Base-by-base conservation (phyloP, 2,888 invertebrate species). In the Erebia epiphron region DNA sequence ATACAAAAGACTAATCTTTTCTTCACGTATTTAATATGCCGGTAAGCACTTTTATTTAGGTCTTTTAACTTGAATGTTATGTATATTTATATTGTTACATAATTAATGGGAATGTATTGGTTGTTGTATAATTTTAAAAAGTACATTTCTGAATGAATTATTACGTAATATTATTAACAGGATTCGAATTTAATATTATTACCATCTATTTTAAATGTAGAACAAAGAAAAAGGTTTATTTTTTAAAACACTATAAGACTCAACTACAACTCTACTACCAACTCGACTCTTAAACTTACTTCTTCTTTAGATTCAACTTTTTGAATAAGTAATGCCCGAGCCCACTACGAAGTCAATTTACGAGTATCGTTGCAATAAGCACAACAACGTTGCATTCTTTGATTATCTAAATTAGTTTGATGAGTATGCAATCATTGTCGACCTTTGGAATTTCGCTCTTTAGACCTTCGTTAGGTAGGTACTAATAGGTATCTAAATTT, bases 371-470 rank as follows among this genome's bases (percentile, higher is more conserved):
- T 46, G 46, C 46, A 46, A 46, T 13, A 64, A 50, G 64, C 64
- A 67, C 72, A 72, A 50, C 65, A 62, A 14, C 52, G 61, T 50
- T 68, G 67, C 67, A 67, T 54, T n/a, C 61, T 66, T 72, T 72
- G 62, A 72, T 74, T 72, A 70, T 68, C 69, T 74, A 65, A 74
- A 74, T 70, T 67, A 74, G 43, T 43, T 74, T 66, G 72, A 73
- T 69, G 62, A 65, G 61, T 56, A 65, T 62, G 69, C 65, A 69
- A 74, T 69, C 72, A 67, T 50, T 26, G 26, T 65, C 49, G 70
- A 72, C 72, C 72, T 73, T 73, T 72, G 69, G 73, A 72, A 41
- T 64, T 52, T 49, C 14, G 57, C 52, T 56, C 35, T 26, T 13
- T 62, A 5, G 46, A 61, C 46, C 46, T 18, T n/a, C 41, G 43